Base-by-base conservation (phyloP, 2,797 vertebrate species). In the Cossypha caffra region DNA sequence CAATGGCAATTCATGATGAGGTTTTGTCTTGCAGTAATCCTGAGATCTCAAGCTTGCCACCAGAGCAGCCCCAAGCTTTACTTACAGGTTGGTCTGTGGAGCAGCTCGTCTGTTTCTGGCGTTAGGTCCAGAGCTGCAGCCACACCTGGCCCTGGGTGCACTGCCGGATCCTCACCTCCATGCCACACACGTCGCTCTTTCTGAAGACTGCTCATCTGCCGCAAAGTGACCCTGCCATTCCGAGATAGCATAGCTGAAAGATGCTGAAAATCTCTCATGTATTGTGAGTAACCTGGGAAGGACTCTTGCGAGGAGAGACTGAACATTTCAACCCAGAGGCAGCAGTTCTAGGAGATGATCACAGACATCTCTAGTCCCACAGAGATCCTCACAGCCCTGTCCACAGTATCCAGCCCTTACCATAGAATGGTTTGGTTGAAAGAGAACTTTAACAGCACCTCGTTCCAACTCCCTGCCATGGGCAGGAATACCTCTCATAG, bases 221-320 rank as follows among this genome's bases (percentile, higher is more conserved):
- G 52, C 11, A 26, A 43, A 63, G 47, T 23, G 37, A 20, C n/a
- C 16, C 11, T 0, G 0, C 38, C 40, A 38, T 28, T 72, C 37
- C 12, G 20, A 83, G 57, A 52, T 15, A 43, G 37, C 11, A 25
- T 2, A 61, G 35, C 31, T 68, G 42, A 12, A 84, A 68, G 38
- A 40, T 42, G 48, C 33, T 58, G 58, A 29, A 61, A 58, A 38
- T 78, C 51, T 15, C 38, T 67, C 7, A 47, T 1, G 11, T 9
- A 7, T 4, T 4, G 0, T 3, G 7, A 76, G 10, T 16, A 62
- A 75, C 20, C 51, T 26, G 58, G 12, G 23, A 86, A 38, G 25
- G 86, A 33, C n/a, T 15, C 67, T 35, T 38, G 9, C 5, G 23
- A 16, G 31, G 29, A 57, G 21, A 61, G 23, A 35, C 1, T 4